Base-by-base conservation (phyloP, 2,113 vertebrate species). In the Ursus arctos region DNA sequence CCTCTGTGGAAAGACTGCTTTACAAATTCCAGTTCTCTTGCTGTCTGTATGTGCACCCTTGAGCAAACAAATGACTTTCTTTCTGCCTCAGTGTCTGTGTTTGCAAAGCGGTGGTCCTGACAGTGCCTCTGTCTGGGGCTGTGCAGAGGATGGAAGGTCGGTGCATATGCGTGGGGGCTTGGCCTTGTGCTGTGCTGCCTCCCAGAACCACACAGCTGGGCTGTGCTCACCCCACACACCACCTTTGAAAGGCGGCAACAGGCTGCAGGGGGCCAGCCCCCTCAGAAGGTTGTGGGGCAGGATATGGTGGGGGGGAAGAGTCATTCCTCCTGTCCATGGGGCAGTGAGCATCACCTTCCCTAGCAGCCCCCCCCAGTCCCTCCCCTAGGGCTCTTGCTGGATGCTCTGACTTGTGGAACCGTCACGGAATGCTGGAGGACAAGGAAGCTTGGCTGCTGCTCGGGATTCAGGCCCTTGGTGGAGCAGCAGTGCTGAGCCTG, bases 251-350 rank as follows among this genome's bases (percentile, higher is more conserved):
- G 59, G 88, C 0, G 0, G 47, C 26, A 2, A 43, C 19, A 1
- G 0, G 7, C 55, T 24, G 13, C 2, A 2, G 19, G 22, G 40
- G 87, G 21, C 21, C 88, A 28, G 33, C 33, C 26, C 47, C 59
- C 65, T 21, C 49, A 33, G 1, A 67, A 80, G 33, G 59, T 28
- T n/a, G 18, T 80, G 77, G 28, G 9, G 28, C 49, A 21, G 33
- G 51, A 53, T 9, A 22, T 6, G 47, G 57, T 63, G 14, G 4
- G 14, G 14, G 6, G 69, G 33, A 67, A 11, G 47, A 31, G 55
- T 19, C 4, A 4, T 51, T 40, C 18, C 14, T 67, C 13, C n/a
- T 69, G n/a, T 33, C 61, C 1, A 4, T 0, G 2, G 18, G n/a
- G n/a, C 89, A 16, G 0, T 1, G 6, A 65, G 47, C 33, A 15